A percentile compares a stretch with the other conserved stretches of the same genome.
phyloP scores from a whole-genome alignment of 2,113 vertebrate species.

The Stomatorhinus ivindoensis region DNA sequence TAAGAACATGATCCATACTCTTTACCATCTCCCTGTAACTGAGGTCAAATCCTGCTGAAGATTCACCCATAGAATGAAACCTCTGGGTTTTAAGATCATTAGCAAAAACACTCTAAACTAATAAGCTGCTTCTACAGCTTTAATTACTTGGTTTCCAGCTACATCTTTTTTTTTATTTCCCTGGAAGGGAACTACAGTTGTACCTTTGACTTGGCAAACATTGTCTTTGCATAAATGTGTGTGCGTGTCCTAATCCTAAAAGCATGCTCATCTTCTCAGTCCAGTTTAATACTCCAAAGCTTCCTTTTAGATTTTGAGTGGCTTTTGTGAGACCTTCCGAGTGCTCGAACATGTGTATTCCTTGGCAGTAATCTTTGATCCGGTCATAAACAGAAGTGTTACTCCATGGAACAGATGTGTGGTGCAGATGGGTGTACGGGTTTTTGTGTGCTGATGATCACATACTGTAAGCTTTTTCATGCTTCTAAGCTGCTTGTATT shows the following conservation, averaged over 20 bases:
- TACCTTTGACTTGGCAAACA: neutral
- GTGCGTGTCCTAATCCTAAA: neutral
- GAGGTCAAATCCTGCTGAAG: neutral
- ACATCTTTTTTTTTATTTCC: neutral
- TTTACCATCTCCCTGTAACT: neutral
- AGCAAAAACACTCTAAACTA: neutral
- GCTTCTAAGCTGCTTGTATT: neutral
- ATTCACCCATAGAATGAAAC: neutral
- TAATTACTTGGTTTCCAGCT: neutral
- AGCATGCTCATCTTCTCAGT: neutral
- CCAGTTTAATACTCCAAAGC: neutral
- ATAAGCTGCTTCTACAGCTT: neutral
- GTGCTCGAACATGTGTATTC: neutral
- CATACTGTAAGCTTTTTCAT: neutral
- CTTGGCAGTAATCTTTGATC: neutral
- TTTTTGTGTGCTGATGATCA: neutral
- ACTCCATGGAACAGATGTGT: constrained; percentile 3
- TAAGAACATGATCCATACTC: neutral
- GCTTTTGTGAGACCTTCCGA: neutral
- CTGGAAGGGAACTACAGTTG: neutral
- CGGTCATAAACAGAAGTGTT: neutral
- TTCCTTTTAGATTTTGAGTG: neutral
- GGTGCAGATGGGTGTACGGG: neutral
- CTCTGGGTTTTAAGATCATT: neutral
- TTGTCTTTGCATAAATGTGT: neutral